Evolutionary conservation across 2,888 invertebrate species (phyloP).

Genomic region (Blastobasis lacticolella): DNA sequence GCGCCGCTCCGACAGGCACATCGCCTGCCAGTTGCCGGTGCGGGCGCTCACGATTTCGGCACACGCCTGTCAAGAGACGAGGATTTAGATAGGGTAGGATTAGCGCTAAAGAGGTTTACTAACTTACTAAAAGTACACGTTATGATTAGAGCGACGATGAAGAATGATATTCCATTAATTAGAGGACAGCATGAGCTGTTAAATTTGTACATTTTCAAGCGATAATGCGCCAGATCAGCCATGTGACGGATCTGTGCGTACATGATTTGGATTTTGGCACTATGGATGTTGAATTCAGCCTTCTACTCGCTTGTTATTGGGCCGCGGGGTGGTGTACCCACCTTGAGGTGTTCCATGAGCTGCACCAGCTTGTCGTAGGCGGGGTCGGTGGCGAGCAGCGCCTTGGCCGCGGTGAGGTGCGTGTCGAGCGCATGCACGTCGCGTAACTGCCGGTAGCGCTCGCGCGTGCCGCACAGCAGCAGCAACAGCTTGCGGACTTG

Average conservation of each 20-base stretch:
- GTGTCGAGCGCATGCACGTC: slow-evolving; percentile 95
- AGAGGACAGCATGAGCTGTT: too few species aligned
- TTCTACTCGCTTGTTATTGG: too few species aligned
- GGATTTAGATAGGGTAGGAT: neutral
- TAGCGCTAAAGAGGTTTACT: too few species aligned
- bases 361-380: slow-evolving; percentile 94
- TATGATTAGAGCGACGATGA: neutral
- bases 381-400: slow-evolving; percentile 66
- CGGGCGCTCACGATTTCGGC: slow-evolving; percentile 93
- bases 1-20: slow-evolving; percentile 82
- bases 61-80: slow-evolving; percentile 76
- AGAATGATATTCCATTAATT: too few species aligned
- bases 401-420: slow-evolving; percentile 83
- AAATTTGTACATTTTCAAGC: too few species aligned
- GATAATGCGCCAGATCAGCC: too few species aligned
- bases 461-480: slow-evolving; percentile 95
- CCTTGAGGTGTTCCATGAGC: slow-evolving; percentile 94
- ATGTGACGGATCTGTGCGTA: too few species aligned
- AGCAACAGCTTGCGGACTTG: slow-evolving; percentile 94
- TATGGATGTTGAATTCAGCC: too few species aligned
- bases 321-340: slow-evolving; percentile 12
- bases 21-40: slow-evolving; percentile 96
- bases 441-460: slow-evolving; percentile 93
- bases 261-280: too few species aligned
- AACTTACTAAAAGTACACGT: neutral